Base-by-base conservation (phyloP, 2,797 vertebrate species). In the Sus cebifrons region DNA sequence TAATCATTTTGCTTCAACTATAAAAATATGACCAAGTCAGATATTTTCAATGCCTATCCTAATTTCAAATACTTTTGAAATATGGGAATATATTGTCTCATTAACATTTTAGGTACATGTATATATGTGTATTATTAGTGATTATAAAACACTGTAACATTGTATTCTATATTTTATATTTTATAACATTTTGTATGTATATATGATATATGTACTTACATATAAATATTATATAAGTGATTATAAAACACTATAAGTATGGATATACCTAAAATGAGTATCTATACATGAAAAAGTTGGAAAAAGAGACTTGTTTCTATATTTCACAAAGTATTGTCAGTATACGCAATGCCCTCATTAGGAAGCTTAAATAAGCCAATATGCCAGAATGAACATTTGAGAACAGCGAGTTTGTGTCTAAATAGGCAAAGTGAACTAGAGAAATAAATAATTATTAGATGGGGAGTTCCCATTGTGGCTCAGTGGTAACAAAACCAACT, bases 1-100 rank as follows among this genome's bases (percentile, higher is more conserved):
- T 96, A 54, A 18, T 96, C 84, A 96, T 95, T 96, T 94, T 82
- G 56, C 81, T 70, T 36, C 91, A 58, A 84, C 94, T 58, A 58
- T 95, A 92, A 94, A 91, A 83, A 95, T 86, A 32, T 94, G 83
- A 60, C 58, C 94, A 96, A 85, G 0, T 0, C 21, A 97, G 70
- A 92, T 58, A 1, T 1, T 23, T 78, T 93, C 1, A 44, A 2
- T 23, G 20, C 64, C 93, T 15, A 95, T 96, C 65, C 23, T 85
- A 52, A 78, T 96, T 96, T 94, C 2, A 78, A 73, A 77, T 83
- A 58, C 4, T 74, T 79, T 58, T 79, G 54, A 79, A 36, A 79
- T 58, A 56, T 56, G 18, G 3, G 54, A 36, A 79, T 12, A 83
- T 85, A 77, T 79, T 94, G 7, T 4, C 88, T 89, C 70, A 3